A percentile compares a stretch with the other conserved stretches of the same genome.
Conservation (phyloP, 2,888 invertebrate genomes). For the Drosophila trichaetosa region DNA sequence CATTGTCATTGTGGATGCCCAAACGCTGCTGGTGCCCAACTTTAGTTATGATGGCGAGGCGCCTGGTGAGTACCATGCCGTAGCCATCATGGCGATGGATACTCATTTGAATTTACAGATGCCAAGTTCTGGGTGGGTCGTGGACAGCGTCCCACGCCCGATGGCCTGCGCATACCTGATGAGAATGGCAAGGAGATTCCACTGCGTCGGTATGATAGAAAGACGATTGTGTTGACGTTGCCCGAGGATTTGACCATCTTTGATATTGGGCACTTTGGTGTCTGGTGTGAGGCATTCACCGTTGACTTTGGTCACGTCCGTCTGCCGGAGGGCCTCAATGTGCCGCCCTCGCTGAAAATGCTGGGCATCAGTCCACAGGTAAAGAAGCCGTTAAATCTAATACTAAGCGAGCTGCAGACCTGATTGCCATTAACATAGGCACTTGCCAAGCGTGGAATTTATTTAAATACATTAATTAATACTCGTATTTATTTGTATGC, state of each 20-base stretch:
- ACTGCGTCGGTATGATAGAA: conserved; percentile 91
- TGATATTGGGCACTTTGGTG: conserved; percentile 96
- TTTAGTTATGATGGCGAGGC: conserved; percentile 97
- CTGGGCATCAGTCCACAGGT: conserved; percentile 97
- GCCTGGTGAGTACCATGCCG: conserved; percentile 88
- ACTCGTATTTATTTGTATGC: conserved; percentile 56
- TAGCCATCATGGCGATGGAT: conserved; percentile 1
- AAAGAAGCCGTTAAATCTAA: conserved; percentile 85
- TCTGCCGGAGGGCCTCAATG: conserved; percentile 90
- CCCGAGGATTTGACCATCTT: conserved; percentile 95
- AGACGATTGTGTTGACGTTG: conserved; percentile 95
- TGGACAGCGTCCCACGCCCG: conserved; percentile 92
- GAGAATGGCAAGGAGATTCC: conserved; percentile 95
- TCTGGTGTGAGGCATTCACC: conserved; percentile 97
- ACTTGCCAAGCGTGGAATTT: conserved; percentile 45
- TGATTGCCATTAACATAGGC: conserved; percentile 47
- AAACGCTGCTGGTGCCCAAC: conserved; percentile 95
- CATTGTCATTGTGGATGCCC: conserved; percentile 95
- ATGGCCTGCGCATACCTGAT: conserved; percentile 94
- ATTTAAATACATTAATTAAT: conserved; percentile 41
- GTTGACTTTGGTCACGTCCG: conserved; percentile 96
- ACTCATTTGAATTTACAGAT: conserved; percentile 86
- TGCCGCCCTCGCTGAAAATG: conserved; percentile 96
- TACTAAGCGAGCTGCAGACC: conserved; percentile 80
- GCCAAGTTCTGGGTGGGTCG: conserved; percentile 97